A percentile compares a stretch with the other conserved stretches of the same genome.
phyloP scores from a whole-genome alignment of 30 jellyfish, hydroid and myxozoan species.

The Hydractinia symbiolongicarpus region DNA sequence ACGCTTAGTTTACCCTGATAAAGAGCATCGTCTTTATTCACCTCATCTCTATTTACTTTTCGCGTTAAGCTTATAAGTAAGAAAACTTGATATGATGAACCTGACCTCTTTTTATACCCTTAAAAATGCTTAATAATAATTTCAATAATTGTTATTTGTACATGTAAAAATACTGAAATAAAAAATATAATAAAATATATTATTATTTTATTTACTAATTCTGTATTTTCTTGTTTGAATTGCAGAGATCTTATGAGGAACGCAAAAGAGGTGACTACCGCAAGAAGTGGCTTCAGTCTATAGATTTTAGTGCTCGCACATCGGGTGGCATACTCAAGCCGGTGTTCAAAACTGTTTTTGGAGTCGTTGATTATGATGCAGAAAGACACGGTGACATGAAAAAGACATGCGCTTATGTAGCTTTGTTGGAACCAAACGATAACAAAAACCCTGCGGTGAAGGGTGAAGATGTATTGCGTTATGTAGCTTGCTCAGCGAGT shows the following conservation, averaged over 20 bases:
- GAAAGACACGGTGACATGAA: constrained; percentile 71
- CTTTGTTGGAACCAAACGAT: constrained; percentile 68
- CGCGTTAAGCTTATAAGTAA: too few relatives aligned
- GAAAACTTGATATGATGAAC: too few relatives aligned
- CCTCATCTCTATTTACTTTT: too few relatives aligned
- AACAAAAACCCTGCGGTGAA: constrained; percentile 25
- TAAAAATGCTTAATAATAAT: too few relatives aligned
- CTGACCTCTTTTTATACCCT: too few relatives aligned
- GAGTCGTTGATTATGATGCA: constrained; percentile 61
- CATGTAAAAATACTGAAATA: background rate
- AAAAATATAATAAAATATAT: background rate
- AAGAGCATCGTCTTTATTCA: too few relatives aligned
- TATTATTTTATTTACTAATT: background rate
- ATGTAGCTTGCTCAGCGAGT: constrained; percentile 75
- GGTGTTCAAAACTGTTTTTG: constrained; percentile 53
- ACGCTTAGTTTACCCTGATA: too few relatives aligned
- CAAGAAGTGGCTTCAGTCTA: constrained; percentile 50
- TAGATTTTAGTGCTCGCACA: constrained; percentile 59
- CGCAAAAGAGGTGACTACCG: constrained; percentile 85
- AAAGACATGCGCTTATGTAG: constrained; percentile 61
- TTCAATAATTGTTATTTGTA: too few relatives aligned
- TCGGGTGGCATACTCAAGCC: constrained; percentile 84
- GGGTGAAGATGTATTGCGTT: constrained; percentile 45
- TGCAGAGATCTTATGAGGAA: constrained; percentile 87
- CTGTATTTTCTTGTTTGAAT: background rate